Conservation (phyloP, 2,888 invertebrate genomes). For the Encarsia formosa region DNA sequence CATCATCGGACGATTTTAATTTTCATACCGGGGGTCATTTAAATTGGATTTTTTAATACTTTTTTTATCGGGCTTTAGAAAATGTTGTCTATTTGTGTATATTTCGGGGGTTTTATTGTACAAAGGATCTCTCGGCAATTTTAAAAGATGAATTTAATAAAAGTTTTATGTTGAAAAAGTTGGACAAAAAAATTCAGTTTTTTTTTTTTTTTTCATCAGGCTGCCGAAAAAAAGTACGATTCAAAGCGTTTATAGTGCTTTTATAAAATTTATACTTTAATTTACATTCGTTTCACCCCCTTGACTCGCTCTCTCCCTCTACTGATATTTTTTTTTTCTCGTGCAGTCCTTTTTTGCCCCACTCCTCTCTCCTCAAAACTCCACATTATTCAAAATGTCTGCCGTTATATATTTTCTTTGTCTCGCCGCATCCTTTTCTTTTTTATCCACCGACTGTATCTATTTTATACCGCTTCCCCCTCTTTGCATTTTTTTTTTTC, state of each 20-base stretch:
- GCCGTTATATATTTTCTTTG: conserved; percentile 10
- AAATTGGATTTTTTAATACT: no score
- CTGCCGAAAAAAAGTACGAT: no score
- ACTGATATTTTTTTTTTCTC: conserved; percentile 6
- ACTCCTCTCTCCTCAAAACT: conserved; percentile 5
- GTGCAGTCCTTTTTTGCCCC: conserved; percentile 1
- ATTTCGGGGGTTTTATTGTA: no score
- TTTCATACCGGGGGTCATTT: no score
- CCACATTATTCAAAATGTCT: conserved; percentile 21
- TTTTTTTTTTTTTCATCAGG: no score
- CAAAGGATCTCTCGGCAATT: no score
- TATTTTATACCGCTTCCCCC: not conserved
- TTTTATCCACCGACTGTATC: conserved; percentile 4
- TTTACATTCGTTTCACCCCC: conserved; percentile 12
- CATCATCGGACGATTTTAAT: conserved; percentile 19
- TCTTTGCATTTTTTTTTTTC: not conserved
- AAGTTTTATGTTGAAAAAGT: no score
- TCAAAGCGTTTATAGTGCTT: conserved; percentile 17
- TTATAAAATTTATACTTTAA: conserved; percentile 20
- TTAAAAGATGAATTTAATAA: no score
- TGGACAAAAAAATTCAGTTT: no score
- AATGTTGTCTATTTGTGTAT: no score
- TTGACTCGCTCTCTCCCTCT: conserved; percentile 3
- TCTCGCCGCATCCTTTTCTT: conserved; percentile 1
- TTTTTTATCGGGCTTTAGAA: no score